Percentiles rank a stretch among this genome's conserved stretches.
These are phyloP conservation scores for Pristionchus mayeri DNA, from an alignment of 2,888 invertebrate genomes.

Conservation along the genomic window DNA sequence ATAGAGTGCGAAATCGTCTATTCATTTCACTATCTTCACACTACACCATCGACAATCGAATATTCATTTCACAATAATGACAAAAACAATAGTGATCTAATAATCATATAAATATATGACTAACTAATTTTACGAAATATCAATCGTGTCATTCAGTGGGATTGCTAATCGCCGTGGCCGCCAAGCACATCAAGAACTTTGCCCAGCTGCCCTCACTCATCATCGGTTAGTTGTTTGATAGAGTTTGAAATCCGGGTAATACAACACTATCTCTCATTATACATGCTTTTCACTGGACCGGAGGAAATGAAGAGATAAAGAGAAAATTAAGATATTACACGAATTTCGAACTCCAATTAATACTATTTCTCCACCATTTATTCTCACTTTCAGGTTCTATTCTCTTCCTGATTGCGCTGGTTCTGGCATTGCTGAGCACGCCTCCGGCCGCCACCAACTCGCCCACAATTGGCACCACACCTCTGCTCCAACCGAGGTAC, in stretches of 20 bases:
- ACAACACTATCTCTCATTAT: background rate
- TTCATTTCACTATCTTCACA: too few relatives aligned
- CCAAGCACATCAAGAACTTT: slow-evolving; percentile 9
- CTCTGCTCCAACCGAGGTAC: slow-evolving; percentile 4
- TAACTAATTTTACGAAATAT: too few relatives aligned
- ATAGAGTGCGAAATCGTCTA: too few relatives aligned
- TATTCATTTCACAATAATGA: too few relatives aligned
- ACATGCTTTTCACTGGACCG: background rate
- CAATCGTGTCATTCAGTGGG: background rate
- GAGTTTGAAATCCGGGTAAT: background rate
- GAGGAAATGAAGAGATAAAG: background rate
- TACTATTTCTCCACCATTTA: too few relatives aligned
- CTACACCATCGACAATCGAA: too few relatives aligned
- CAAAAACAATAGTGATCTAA: too few relatives aligned
- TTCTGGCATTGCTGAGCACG: background rate
- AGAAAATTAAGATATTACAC: too few relatives aligned
- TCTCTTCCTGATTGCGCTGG: slow-evolving; percentile 9
- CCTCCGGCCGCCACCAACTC: slow-evolving; percentile 5
- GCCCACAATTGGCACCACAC: background rate
- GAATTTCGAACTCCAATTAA: too few relatives aligned
- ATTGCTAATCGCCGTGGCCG: background rate
- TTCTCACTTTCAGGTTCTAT: background rate
- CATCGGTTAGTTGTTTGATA: background rate
- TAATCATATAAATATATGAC: too few relatives aligned
- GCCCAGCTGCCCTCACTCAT: slow-evolving; percentile 13